These are phyloP conservation scores for Bathynomus jamesi DNA, from an alignment of 1,140 invertebrate species.

Conservation along the genomic window DNA sequence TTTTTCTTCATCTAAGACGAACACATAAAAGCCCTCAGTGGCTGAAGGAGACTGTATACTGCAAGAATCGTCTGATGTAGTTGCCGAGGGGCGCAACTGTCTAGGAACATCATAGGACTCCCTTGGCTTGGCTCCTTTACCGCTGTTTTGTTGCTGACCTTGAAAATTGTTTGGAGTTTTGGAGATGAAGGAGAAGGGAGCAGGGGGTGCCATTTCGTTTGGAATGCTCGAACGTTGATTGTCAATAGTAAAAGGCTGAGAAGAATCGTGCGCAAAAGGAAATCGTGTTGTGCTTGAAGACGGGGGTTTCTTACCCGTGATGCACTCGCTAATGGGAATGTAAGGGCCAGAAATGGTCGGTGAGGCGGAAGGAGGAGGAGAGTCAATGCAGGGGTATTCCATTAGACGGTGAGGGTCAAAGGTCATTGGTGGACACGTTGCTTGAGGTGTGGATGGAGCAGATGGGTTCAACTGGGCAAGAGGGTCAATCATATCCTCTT, in stretches of 20 bases:
- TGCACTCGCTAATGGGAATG: slow-evolving; percentile 67
- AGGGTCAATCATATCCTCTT: slow-evolving; percentile 47
- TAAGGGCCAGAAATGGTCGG: slow-evolving; percentile 43
- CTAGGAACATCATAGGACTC: slow-evolving; percentile 19
- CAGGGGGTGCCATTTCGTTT: slow-evolving; percentile 30
- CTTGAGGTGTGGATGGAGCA: slow-evolving; percentile 17
- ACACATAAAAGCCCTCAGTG: background rate
- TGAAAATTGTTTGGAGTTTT: background rate
- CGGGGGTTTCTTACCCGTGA: slow-evolving; percentile 62
- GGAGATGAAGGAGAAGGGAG: slow-evolving; percentile 15
- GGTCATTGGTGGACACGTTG: slow-evolving; percentile 17
- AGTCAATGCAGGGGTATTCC: slow-evolving; percentile 38
- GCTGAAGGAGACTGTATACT: slow-evolving; percentile 23
- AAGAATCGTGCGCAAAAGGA: slow-evolving; percentile 12
- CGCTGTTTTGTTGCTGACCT: background rate
- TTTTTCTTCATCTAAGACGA: slow-evolving; percentile 1
- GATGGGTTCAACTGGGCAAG: slow-evolving; percentile 48
- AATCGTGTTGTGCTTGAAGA: slow-evolving; percentile 44
- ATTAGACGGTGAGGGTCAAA: slow-evolving; percentile 35
- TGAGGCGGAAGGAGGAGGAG: slow-evolving; percentile 42
- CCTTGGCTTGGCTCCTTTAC: slow-evolving; percentile 24
- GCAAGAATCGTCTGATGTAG: slow-evolving; percentile 18
- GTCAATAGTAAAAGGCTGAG: background rate
- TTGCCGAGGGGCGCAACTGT: slow-evolving; percentile 13
- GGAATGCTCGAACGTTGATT: slow-evolving; percentile 19